Conservation (phyloP, 2,113 vertebrate species). For the Chionis minor region DNA sequence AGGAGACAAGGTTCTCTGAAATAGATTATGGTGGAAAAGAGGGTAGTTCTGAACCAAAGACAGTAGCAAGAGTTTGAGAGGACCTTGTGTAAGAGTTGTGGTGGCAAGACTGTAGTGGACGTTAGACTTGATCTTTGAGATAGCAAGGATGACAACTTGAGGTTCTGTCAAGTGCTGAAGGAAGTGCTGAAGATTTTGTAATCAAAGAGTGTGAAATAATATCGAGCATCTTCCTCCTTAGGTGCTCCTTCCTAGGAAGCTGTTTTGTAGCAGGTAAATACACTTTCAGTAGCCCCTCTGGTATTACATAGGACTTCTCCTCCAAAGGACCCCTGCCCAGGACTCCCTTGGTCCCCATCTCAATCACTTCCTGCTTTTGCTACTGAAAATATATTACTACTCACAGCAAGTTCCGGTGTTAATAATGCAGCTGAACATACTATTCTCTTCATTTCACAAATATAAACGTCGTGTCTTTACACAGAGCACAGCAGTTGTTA, state of each 20-base stretch:
- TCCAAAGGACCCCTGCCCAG: background rate
- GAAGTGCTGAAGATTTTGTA: background rate
- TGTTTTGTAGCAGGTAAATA: background rate
- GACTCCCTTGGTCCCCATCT: background rate
- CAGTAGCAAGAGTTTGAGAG: background rate
- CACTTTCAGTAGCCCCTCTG: background rate
- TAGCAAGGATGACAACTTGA: background rate
- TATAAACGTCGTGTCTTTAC: background rate
- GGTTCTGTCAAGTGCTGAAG: background rate
- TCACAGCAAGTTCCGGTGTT: background rate
- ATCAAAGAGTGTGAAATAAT: background rate
- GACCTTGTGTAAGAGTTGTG: background rate
- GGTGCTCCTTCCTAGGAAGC: background rate
- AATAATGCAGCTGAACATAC: background rate
- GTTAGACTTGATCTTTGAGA: background rate
- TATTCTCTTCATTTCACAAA: background rate
- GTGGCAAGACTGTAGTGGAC: background rate
- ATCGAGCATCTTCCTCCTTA: background rate
- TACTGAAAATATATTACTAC: background rate
- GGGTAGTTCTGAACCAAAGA: background rate
- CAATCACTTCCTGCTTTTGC: background rate
- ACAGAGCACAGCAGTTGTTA: background rate
- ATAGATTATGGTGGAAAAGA: background rate
- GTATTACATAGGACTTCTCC: background rate
- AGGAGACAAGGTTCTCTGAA: background rate